Percentiles rank a stretch among this genome's conserved stretches.
These are phyloP conservation scores for Eupithecia abbreviata DNA, from an alignment of 2,888 invertebrate species.

Conservation along the genomic window DNA sequence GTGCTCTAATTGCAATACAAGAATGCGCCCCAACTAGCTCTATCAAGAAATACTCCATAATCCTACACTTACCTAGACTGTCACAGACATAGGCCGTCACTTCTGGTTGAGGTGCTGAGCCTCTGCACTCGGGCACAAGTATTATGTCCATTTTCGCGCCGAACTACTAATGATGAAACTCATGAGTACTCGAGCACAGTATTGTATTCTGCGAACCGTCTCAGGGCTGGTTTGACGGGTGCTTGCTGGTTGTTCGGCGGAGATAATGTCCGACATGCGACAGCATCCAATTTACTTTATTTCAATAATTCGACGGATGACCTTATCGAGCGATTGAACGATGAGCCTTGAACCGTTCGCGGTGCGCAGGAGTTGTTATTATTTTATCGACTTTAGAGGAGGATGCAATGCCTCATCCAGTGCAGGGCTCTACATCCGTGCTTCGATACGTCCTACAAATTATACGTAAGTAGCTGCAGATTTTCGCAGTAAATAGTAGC, in stretches of 20 bases:
- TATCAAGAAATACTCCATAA: not conserved
- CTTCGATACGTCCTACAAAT: not conserved
- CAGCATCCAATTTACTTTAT: not conserved
- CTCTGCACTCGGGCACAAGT: not conserved
- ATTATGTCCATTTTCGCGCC: not conserved
- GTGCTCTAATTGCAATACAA: conserved; percentile 1
- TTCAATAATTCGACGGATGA: not conserved
- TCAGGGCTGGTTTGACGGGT: not conserved
- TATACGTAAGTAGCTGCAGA: not conserved
- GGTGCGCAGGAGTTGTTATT: not conserved
- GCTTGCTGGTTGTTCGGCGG: not conserved
- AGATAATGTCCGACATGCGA: not conserved
- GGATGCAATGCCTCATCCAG: not conserved
- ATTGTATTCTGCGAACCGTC: not conserved
- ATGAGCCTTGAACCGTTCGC: not conserved
- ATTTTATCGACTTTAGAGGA: not conserved
- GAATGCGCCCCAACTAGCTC: not conserved
- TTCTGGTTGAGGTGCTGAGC: not conserved
- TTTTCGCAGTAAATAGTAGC: not conserved
- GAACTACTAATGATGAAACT: not conserved
- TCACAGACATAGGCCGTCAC: not conserved
- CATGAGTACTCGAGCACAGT: not conserved
- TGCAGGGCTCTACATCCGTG: not conserved
- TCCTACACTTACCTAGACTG: not conserved
- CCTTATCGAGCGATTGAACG: not conserved